phyloP scores from a whole-genome alignment of 2,888 invertebrate species.

The Tetropium fuscum region DNA sequence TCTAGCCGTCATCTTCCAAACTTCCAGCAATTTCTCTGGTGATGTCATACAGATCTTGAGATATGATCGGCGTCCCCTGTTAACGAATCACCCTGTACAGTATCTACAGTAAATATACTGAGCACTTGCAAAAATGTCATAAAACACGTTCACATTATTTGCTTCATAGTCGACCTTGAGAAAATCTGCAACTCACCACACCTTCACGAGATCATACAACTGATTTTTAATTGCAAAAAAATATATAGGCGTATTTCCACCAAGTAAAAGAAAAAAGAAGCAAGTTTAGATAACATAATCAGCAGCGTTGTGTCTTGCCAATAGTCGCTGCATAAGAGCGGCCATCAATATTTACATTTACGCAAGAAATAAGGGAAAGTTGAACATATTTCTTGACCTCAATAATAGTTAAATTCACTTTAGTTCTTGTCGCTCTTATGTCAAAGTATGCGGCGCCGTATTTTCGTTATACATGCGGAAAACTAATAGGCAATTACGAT shows the following conservation, averaged over 20 bases:
- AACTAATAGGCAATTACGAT: slow-evolving; percentile 24
- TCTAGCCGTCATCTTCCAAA: no score
- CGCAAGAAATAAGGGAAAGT: slow-evolving; percentile 43
- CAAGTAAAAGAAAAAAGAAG: slow-evolving; percentile 29
- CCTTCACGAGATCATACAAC: neutral
- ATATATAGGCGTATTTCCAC: neutral
- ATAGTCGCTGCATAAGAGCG: neutral
- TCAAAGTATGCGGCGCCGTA: slow-evolving; percentile 23
- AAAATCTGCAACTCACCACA: slow-evolving; percentile 4
- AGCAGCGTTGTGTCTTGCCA: slow-evolving; percentile 4
- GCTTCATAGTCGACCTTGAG: no score
- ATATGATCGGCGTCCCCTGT: no score
- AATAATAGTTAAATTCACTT: slow-evolving; percentile 32
- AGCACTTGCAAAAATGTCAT: no score
- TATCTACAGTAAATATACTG: no score
- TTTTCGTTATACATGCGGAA: slow-evolving; percentile 14
- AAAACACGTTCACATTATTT: no score
- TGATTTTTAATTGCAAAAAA: slow-evolving; percentile 4
- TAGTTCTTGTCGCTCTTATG: slow-evolving; percentile 27
- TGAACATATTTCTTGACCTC: slow-evolving; percentile 37
- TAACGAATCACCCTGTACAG: no score
- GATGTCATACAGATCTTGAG: no score
- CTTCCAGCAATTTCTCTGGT: no score
- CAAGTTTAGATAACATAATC: slow-evolving; percentile 26
- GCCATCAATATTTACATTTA: slow-evolving; percentile 31